Conservation (phyloP, 1,140 invertebrate species). For the Mesaphorura yosii region DNA sequence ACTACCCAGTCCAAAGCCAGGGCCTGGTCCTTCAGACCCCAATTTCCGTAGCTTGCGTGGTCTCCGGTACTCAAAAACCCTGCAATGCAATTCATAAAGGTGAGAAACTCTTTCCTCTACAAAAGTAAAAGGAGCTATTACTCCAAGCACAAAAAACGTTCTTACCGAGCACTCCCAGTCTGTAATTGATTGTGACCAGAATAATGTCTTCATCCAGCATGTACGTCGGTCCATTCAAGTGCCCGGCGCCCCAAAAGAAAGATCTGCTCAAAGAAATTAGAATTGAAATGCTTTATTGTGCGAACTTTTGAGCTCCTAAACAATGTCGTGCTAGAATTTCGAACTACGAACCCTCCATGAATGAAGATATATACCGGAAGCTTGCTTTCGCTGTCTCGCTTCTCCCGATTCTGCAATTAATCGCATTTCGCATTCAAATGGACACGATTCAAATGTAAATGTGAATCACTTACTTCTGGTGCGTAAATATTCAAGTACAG, state of each 20-base stretch:
- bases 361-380: conserved; percentile 16
- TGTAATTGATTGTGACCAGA: conserved; percentile 16
- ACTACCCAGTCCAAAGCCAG: conserved; percentile 14
- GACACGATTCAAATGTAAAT: background rate
- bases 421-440: background rate
- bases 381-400: background rate
- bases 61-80: conserved; percentile 17
- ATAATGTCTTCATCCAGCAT: conserved; percentile 12
- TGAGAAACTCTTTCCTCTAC: background rate
- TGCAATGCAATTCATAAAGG: background rate
- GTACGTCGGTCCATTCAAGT: conserved; percentile 9
- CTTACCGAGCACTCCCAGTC: conserved; percentile 14
- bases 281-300: too few relatives aligned
- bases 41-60: conserved; percentile 16
- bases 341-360: too few relatives aligned
- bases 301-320: background rate
- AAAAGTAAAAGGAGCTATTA: background rate
- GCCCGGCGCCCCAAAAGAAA: background rate
- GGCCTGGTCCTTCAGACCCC: conserved; percentile 21
- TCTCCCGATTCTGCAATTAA: background rate
- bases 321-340: background rate
- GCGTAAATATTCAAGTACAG: conserved; percentile 43
- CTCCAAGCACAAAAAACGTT: background rate
- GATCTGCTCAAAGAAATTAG: too few relatives aligned
- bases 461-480: conserved; percentile 33